Percentiles rank a stretch among this genome's conserved stretches.
Conservation (phyloP, 2,888 invertebrate genomes). For the Leucophora obtusa region DNA sequence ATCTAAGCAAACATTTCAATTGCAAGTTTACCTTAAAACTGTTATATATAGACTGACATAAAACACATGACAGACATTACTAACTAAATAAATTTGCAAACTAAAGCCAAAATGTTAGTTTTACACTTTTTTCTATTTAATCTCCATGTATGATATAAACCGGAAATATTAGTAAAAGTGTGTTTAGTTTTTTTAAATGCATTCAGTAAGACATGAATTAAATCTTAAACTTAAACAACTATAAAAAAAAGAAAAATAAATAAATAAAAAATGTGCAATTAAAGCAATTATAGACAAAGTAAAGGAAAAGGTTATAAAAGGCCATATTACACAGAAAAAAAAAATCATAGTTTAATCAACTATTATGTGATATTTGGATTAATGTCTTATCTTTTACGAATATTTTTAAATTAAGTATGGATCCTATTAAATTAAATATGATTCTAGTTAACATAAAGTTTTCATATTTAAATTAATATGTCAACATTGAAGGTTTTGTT, state of each 20-base stretch:
- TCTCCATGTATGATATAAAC: constrained; percentile 9
- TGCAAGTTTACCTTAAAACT: constrained; percentile 52
- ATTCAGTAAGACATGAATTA: background rate
- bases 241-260: background rate
- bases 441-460: too few species aligned
- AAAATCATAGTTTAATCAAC: background rate
- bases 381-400: too few species aligned
- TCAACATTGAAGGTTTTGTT: too few species aligned
- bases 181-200: background rate
- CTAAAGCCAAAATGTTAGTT: constrained; percentile 1
- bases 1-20: constrained; percentile 57
- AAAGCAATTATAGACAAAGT: background rate
- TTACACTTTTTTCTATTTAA: constrained; percentile 31
- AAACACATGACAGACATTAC: constrained; percentile 49
- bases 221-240: background rate
- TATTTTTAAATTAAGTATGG: too few species aligned
- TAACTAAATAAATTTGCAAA: constrained; percentile 36
- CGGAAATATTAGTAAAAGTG: constrained; percentile 48
- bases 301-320: background rate
- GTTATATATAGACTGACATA: constrained; percentile 7
- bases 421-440: too few species aligned
- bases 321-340: background rate
- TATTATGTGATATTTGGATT: too few species aligned
- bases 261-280: background rate
- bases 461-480: too few species aligned